These are phyloP conservation scores for Nysson spinosus DNA, from an alignment of 2,888 invertebrate genomes.

Conservation along the genomic window DNA sequence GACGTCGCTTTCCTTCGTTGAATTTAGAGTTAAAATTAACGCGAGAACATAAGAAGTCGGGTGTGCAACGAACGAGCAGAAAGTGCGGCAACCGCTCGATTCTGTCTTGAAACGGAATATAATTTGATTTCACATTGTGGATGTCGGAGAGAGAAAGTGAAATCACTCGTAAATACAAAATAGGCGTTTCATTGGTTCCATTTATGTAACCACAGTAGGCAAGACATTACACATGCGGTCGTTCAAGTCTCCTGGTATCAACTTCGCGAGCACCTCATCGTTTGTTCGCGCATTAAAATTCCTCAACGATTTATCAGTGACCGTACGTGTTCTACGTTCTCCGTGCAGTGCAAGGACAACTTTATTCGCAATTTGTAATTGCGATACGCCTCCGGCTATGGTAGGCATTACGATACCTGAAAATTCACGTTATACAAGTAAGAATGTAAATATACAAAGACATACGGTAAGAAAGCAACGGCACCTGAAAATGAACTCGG, in stretches of 20 bases:
- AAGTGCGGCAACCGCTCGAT: too few relatives aligned
- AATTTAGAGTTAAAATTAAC: too few relatives aligned
- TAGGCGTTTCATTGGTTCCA: conserved; percentile 11
- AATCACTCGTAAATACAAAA: conserved; percentile 31
- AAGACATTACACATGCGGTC: conserved; percentile 48
- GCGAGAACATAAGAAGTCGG: too few relatives aligned
- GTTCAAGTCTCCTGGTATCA: conserved; percentile 44
- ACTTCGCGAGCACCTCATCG: neutral
- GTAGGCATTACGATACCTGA: too few relatives aligned
- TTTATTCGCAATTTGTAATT: too few relatives aligned
- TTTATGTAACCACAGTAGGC: conserved; percentile 39
- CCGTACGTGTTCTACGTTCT: too few relatives aligned
- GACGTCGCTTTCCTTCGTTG: neutral
- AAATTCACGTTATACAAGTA: too few relatives aligned
- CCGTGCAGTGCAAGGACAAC: too few relatives aligned
- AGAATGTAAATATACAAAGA: neutral
- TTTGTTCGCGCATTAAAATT: conserved; percentile 26
- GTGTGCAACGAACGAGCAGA: too few relatives aligned
- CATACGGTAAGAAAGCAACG: neutral
- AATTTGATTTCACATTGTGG: neutral
- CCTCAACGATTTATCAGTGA: conserved; percentile 1
- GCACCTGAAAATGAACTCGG: neutral
- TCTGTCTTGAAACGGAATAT: neutral
- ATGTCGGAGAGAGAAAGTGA: conserved; percentile 42
- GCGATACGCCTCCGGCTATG: too few relatives aligned